Percentiles rank a stretch among this genome's conserved stretches.
Conservation (phyloP, 2,888 invertebrate species). For the Noctua janthe region DNA sequence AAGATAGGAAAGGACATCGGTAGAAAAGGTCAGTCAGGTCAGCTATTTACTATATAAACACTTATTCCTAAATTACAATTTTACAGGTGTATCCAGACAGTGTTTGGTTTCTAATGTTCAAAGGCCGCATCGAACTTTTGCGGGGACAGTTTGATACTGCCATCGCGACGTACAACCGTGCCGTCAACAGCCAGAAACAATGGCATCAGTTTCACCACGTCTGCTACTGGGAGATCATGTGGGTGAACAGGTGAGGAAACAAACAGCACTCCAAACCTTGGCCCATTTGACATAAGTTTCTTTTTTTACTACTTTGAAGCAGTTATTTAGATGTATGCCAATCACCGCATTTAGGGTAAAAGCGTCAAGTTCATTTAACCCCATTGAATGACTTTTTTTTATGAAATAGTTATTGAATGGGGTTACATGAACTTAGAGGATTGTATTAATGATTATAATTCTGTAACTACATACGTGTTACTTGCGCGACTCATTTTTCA, state of each 20-base stretch:
- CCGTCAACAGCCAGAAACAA: constrained; percentile 94
- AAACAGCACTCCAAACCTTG: not conserved
- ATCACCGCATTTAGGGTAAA: not conserved
- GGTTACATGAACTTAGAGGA: too few relatives aligned
- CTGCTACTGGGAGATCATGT: constrained; percentile 98
- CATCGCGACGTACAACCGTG: constrained; percentile 94
- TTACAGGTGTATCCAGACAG: constrained; percentile 93
- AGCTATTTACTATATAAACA: not conserved
- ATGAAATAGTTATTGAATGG: too few relatives aligned
- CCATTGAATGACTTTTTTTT: too few relatives aligned
- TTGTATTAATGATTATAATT: too few relatives aligned
- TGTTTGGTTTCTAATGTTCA: constrained; percentile 97
- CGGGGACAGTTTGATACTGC: constrained; percentile 94
- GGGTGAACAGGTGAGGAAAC: constrained; percentile 93
- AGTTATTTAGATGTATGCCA: not conserved
- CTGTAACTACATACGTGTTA: too few relatives aligned
- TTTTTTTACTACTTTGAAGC: not conserved
- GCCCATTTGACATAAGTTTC: not conserved
- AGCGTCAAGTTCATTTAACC: too few relatives aligned
- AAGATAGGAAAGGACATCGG: not conserved
- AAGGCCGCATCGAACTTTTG: constrained; percentile 96
- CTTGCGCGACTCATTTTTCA: too few relatives aligned
- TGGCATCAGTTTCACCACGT: constrained; percentile 98
- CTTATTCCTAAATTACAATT: constrained; percentile 1
- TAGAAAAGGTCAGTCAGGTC: not conserved